Evolutionary conservation across 2,797 vertebrate genomes (phyloP).

Genomic region (Euthynnus affinis): DNA sequence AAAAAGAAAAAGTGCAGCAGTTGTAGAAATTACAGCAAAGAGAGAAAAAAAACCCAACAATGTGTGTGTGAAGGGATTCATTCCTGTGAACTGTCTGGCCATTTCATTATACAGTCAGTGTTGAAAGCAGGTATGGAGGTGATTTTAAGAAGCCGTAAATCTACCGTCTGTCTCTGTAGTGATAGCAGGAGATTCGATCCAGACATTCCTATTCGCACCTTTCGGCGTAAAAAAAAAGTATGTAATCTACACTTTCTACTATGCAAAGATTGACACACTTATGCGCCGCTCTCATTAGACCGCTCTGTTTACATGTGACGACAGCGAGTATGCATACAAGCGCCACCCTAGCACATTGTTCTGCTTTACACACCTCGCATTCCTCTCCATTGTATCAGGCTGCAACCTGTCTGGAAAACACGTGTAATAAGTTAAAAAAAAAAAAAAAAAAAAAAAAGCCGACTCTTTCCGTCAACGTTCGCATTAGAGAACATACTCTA

Average conservation of each 20-base stretch:
- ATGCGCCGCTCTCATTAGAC: background rate
- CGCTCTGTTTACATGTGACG: conserved; percentile 19
- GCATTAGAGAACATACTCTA: conserved; percentile 38
- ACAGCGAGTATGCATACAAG: background rate
- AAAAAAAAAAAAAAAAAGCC: too few relatives aligned
- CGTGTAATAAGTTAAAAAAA: conserved; percentile 34
- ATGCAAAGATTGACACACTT: background rate
- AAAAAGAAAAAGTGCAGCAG: background rate
- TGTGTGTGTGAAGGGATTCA: background rate
- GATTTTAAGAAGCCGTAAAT: conserved; percentile 13
- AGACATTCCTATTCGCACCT: background rate
- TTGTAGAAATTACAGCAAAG: background rate
- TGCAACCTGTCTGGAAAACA: conserved; percentile 39
- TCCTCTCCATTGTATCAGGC: conserved; percentile 34
- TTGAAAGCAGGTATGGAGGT: conserved; percentile 10
- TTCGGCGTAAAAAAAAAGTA: background rate
- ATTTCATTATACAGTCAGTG: background rate
- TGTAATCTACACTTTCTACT: background rate
- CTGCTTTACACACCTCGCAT: conserved; percentile 23
- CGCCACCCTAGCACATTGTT: conserved; percentile 2
- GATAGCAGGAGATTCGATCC: background rate
- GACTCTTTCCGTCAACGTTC: conserved; percentile 8
- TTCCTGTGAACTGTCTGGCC: background rate
- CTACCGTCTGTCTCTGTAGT: background rate
- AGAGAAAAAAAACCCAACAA: too few relatives aligned